Evolutionary conservation across 1,140 invertebrate genomes (phyloP), one percentile per base, ranked within the genome.

Genomic region (Telenomus remus): DNA sequence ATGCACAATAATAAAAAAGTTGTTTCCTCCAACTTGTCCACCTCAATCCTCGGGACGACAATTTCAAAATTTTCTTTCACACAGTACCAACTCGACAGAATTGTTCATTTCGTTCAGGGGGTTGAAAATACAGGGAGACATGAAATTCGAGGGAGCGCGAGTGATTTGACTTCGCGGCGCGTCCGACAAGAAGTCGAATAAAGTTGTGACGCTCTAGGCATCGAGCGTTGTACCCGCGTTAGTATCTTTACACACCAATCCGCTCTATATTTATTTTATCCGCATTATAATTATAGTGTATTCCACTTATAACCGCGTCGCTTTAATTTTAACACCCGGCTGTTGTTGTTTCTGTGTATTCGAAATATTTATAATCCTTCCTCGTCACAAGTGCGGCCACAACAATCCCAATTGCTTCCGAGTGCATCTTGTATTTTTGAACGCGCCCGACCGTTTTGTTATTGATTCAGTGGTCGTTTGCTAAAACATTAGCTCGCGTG

Each of bases 221-320:
- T 11, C 63, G 71, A 74, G 57, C 71, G 63, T 74, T 74, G 56
- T 74, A 74, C 70, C 49, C 63, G 55, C 19, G 56, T 46, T 12
- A 49, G 55, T 44, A 59, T 76, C 73, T 76, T 64, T 76, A 76
- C 72, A 69, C 60, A 63, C 57, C 57, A 51, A 56, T 59, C 16
- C 64, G 47, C 35, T 64, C 72, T 76, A 76, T 76, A 76, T 76
- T 69, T 68, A 64, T 76, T 76, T 76, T 76, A 70, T 70, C 73
- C 66, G 55, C 50, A 76, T 76, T 70, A 70, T 70, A 76, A 76
- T 76, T 70, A 70, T 69, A 69, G 72, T 65, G 60, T 60, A 76
- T 76, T 48, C 73, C 61, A 61, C 73, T 76, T 76, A 76, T 76
- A 68, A 66, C 68, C 61, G 49, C 73, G 73, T 15, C 73, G 66